Evolutionary conservation across 2,113 vertebrate species (phyloP), one percentile per base, ranked within the genome.

Genomic region (Anolis sagrei): DNA sequence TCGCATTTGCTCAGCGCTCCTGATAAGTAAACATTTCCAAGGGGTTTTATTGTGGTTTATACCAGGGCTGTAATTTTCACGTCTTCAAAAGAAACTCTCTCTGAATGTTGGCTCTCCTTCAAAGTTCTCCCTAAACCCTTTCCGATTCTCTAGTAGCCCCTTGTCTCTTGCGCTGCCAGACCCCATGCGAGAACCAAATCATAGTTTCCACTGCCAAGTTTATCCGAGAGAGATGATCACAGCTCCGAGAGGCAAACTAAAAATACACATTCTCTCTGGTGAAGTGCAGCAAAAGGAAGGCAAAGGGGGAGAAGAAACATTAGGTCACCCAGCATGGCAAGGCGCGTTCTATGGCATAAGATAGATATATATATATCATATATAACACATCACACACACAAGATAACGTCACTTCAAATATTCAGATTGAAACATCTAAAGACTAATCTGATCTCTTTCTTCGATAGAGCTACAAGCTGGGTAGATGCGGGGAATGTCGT

Each of bases 81-180:
- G 32, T 81, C 90, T 91, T 94, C 88, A 92, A 89, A 94, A 77
- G 86, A 76, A 89, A 39, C 34, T 79, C 88, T 29, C 86, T 69
- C 19, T 8, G 83, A 62, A 61, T 72, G 89, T 84, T 90, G 86
- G 72, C 82, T 62, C 25, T 48, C 73, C 90, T 92, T 94, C 89
- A 79, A 89, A 85, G 76, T 58, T 72, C 86, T 78, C 64, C 89
- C 61, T 77, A 68, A 75, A 54, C 74, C 79, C 87, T 48, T 80
- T 79, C 88, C 76, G 86, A 78, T 88, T 84, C 84, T 84, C 85
- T 23, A 51, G 74, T 49, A 87, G 74, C 79, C 77, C 66, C 70
- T 51, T 19, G 75, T 81, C 80, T 79, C 87, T 77, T 81, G 21
- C 61, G 27, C 25, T 7, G 77, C 83, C 73, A 91, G 34, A 27